Conservation (phyloP, 1,140 invertebrate genomes). For the Drosophila ironensis region DNA sequence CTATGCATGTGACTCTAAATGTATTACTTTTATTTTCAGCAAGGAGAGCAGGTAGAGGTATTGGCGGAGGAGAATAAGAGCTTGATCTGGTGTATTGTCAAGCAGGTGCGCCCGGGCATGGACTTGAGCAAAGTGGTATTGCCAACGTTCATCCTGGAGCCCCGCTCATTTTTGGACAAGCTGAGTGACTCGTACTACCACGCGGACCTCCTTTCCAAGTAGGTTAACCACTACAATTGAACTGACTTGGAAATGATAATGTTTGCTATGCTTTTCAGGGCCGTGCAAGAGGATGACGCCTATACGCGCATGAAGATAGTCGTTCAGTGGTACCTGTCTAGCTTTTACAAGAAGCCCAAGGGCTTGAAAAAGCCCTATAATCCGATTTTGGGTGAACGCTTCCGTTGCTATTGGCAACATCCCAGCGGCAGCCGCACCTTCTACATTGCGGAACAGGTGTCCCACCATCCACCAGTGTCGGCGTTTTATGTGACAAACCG, state of each 20-base stretch:
- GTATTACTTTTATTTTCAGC: constrained; percentile 83
- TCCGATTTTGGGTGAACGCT: constrained; percentile 95
- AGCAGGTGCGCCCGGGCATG: constrained; percentile 97
- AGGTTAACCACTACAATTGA: too few species aligned
- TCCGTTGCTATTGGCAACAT: constrained; percentile 95
- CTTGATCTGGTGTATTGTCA: constrained; percentile 95
- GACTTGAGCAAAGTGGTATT: constrained; percentile 97
- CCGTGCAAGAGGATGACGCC: constrained; percentile 92
- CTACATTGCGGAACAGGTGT: constrained; percentile 96
- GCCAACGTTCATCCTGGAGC: constrained; percentile 94
- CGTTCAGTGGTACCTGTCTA: constrained; percentile 94
- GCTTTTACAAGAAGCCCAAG: constrained; percentile 94
- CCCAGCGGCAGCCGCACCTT: constrained; percentile 93
- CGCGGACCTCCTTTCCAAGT: constrained; percentile 94
- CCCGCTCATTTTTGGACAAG: constrained; percentile 96
- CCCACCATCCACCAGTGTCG: constrained; percentile 97
- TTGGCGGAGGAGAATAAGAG: constrained; percentile 97
- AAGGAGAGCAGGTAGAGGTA: constrained; percentile 94
- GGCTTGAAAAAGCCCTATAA: constrained; percentile 98
- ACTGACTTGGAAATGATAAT: too few species aligned
- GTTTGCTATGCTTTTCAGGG: constrained; percentile 85
- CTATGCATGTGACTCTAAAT: too few species aligned
- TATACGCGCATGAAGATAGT: constrained; percentile 94
- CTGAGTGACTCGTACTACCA: constrained; percentile 97
- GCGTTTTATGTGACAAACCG: constrained; percentile 97